Conservation (phyloP, 2,797 vertebrate species). For the Rhincodon typus region DNA sequence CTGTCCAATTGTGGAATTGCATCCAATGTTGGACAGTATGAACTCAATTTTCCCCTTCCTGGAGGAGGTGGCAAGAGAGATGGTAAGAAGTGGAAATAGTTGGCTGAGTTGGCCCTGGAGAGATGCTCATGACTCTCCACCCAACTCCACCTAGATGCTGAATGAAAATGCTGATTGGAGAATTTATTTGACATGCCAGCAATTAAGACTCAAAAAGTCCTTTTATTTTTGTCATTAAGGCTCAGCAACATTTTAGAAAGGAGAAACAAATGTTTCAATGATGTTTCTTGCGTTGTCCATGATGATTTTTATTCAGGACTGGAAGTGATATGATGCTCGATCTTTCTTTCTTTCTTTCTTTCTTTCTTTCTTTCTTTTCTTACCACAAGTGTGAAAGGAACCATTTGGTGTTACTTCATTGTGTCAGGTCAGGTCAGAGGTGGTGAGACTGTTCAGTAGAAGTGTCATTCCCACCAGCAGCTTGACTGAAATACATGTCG, state of each 20-base stretch:
- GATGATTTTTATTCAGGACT: neutral
- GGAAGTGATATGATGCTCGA: neutral
- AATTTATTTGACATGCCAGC: too few relatives aligned
- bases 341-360: neutral
- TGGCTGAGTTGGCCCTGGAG: too few relatives aligned
- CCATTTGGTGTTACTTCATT: neutral
- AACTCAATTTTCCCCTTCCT: too few relatives aligned
- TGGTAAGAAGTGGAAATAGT: too few relatives aligned
- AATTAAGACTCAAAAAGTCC: neutral
- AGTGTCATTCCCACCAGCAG: neutral
- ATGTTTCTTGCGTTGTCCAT: neutral
- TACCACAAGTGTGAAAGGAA: neutral
- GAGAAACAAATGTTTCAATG: neutral
- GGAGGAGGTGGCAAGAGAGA: too few relatives aligned
- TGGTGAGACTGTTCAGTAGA: neutral
- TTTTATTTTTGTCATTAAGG: neutral
- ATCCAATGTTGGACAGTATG: too few relatives aligned
- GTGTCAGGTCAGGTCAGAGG: neutral
- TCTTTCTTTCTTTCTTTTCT: neutral
- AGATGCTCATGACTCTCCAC: too few relatives aligned
- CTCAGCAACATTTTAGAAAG: neutral
- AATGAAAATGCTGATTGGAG: too few relatives aligned
- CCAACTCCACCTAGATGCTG: too few relatives aligned
- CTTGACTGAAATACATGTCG: neutral
- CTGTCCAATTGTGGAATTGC: too few relatives aligned